These are phyloP conservation scores for Tipula helvola DNA, from an alignment of 2,888 invertebrate genomes.

Conservation along the genomic window DNA sequence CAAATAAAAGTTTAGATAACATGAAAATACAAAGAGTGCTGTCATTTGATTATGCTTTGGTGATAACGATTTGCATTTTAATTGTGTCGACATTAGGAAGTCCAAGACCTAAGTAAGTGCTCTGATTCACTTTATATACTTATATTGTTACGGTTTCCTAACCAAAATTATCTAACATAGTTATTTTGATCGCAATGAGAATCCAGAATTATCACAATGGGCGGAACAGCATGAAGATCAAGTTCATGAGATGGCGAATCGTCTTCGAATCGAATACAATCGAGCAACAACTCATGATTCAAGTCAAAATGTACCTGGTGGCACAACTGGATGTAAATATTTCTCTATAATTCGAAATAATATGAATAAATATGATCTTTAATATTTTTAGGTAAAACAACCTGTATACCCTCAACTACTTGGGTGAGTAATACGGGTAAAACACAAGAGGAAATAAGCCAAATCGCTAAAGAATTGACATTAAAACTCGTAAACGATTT, in stretches of 20 bases:
- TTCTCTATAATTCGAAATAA: neutral
- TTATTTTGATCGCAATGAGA: neutral
- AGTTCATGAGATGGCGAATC: neutral
- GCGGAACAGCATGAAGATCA: neutral
- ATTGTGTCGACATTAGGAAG: neutral
- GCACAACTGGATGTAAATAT: neutral
- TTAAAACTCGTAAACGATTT: constrained; percentile 28
- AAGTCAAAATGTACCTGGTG: neutral
- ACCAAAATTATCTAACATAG: neutral
- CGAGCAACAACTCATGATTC: neutral
- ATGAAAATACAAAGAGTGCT: neutral
- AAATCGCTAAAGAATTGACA: constrained; percentile 20
- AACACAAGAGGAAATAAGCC: constrained; percentile 22
- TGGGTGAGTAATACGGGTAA: constrained; percentile 27
- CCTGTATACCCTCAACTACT: neutral
- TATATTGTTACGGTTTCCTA: neutral
- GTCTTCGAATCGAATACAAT: constrained; percentile 1
- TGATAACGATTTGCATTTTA: neutral
- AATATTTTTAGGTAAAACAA: neutral
- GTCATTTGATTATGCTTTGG: neutral
- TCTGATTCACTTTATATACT: neutral
- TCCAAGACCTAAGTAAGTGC: neutral
- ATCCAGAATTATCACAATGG: neutral
- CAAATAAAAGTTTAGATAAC: neutral
- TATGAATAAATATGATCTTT: neutral